A percentile compares a stretch with the other conserved stretches of the same genome.
Conservation (phyloP, 2,888 invertebrate genomes). For the Cheiracanthium punctorium region DNA sequence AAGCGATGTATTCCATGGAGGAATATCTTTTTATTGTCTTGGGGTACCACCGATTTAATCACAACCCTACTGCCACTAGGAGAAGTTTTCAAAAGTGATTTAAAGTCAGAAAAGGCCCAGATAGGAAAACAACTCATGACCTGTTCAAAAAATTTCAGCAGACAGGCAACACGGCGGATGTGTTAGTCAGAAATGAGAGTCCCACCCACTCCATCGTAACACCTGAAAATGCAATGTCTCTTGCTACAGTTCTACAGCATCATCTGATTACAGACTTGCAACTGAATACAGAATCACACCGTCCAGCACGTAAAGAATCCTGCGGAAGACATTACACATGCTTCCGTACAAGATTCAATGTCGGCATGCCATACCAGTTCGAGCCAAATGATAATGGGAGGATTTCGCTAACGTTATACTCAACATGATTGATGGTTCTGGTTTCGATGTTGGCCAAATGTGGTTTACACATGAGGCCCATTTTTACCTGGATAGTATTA, state of each 20-base stretch:
- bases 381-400: too few relatives aligned
- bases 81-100: conserved; percentile 8
- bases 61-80: conserved; percentile 16
- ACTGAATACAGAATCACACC: too few relatives aligned
- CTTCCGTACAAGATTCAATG: too few relatives aligned
- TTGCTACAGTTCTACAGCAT: not conserved
- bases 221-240: conserved; percentile 8
- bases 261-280: not conserved
- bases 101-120: not conserved
- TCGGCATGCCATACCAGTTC: too few relatives aligned
- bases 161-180: not conserved
- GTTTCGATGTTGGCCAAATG: conserved; percentile 13
- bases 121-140: conserved; percentile 18
- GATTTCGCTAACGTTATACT: too few relatives aligned
- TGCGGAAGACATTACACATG: too few relatives aligned
- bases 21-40: conserved; percentile 10
- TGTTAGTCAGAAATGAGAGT: not conserved
- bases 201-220: not conserved
- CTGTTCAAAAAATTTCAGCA: conserved; percentile 28
- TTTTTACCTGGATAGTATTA: not conserved
- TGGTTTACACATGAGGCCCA: too few relatives aligned
- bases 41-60: conserved; percentile 23
- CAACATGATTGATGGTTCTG: conserved; percentile 26
- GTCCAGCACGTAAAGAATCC: too few relatives aligned
- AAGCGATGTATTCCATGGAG: conserved; percentile 16